Conservation (phyloP, 2,888 invertebrate genomes). For the Archips crataeganus region DNA sequence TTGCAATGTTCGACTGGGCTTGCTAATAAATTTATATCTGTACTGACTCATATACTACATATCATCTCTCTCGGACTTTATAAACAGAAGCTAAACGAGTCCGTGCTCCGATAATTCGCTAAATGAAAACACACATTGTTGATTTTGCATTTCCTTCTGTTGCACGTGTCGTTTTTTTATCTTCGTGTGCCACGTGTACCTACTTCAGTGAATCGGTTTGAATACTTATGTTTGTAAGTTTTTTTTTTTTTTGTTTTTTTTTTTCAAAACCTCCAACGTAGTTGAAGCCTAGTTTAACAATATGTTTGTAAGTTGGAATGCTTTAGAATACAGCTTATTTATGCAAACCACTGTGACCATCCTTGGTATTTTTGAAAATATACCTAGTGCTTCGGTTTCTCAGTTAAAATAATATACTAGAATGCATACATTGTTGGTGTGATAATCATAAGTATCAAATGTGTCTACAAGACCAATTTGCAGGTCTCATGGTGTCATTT, state of each 20-base stretch:
- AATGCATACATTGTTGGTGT: no score
- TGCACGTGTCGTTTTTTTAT: constrained; percentile 57
- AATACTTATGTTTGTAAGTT: not conserved
- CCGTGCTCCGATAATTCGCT: constrained; percentile 43
- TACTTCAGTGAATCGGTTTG: constrained; percentile 10
- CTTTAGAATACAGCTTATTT: not conserved
- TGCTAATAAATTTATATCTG: not conserved
- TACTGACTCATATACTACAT: not conserved
- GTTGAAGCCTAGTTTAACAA: no score
- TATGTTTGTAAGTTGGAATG: constrained; percentile 13
- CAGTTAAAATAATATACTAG: not conserved
- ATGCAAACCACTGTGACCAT: not conserved
- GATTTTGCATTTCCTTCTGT: constrained; percentile 48
- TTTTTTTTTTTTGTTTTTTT: no score
- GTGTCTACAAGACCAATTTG: not conserved
- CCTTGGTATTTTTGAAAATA: not conserved
- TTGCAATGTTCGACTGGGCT: not conserved
- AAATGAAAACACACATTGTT: constrained; percentile 50
- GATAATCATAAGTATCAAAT: no score
- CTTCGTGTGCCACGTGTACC: constrained; percentile 46
- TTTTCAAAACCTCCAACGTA: no score
- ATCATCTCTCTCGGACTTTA: constrained; percentile 15
- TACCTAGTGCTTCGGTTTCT: not conserved
- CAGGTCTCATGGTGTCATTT: not conserved
- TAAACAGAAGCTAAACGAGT: constrained; percentile 20